Evolutionary conservation across 2,888 invertebrate genomes (phyloP), one percentile per base, ranked within the genome.

Genomic region (Ditula angustiorana): DNA sequence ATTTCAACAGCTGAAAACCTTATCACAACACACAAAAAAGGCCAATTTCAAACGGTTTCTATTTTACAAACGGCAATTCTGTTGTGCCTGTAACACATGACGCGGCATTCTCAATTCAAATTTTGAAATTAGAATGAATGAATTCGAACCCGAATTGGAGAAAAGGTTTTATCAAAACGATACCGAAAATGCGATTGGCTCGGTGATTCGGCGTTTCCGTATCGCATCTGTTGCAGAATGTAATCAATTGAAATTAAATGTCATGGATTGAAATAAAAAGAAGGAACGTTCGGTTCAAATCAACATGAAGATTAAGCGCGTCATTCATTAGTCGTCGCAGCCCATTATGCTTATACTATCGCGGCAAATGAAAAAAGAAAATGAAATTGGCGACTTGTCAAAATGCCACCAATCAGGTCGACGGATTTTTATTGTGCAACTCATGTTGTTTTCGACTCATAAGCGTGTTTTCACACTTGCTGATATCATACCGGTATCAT

Each of bases 61-160:
- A 24, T 19, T 69, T 61, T 53, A 61, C 46, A 58, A 57, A 55
- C 55, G 69, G 67, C 67, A 71, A 72, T 30, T 44, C 61, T 58
- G 73, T 67, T 73, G 69, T 52, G 75, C 73, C 75, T 76, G 74
- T 77, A 75, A 71, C 72, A 76, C 72, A 74, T 89, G 88, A 89
- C 87, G 71, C 70, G 66, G 88, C 89, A 79, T 80, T 87, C 83
- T 78, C 75, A 78, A 85, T 86, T 83, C 78, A 79, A 83, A 78
- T 81, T 83, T 81, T 66, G 70, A 72, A 81, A 83, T 85, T 81
- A 74, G 80, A 84, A 87, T 86, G 83, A 83, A 85, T 83, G 83
- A 78, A 79, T 82, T 80, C 75, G 73, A 72, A 75, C 81, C 82
- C 76, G 72, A 74, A 78, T 79, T 78, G 74, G 74, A 72, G 77